These are phyloP conservation scores for Andricus quercusramuli DNA, from an alignment of 2,888 invertebrate species.

Conservation along the genomic window DNA sequence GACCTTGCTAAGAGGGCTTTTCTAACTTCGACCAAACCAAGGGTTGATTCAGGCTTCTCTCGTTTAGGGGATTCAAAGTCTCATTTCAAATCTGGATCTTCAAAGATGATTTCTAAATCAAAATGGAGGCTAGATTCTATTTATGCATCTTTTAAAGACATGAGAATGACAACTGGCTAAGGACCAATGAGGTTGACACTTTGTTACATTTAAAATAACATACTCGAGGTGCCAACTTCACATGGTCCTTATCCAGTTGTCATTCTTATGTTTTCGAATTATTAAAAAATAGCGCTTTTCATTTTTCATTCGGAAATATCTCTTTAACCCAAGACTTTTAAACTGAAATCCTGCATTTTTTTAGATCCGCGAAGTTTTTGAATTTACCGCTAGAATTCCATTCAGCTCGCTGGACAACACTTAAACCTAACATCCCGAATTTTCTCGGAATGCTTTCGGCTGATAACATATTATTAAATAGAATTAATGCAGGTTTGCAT, in stretches of 20 bases:
- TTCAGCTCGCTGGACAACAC: neutral
- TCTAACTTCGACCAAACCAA: conserved; percentile 21
- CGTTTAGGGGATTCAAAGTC: neutral
- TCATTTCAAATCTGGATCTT: neutral
- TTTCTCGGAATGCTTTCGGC: neutral
- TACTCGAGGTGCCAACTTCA: too few species aligned
- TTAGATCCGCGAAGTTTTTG: neutral
- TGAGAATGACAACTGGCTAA: too few species aligned
- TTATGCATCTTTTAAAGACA: too few species aligned
- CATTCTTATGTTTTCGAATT: too few species aligned
- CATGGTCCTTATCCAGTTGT: too few species aligned
- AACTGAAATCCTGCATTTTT: too few species aligned
- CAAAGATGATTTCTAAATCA: neutral
- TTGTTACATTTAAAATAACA: too few species aligned
- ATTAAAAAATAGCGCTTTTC: too few species aligned
- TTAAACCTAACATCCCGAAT: neutral
- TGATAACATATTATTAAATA: neutral
- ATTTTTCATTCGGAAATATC: too few species aligned
- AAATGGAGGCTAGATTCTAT: too few species aligned
- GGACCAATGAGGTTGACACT: too few species aligned
- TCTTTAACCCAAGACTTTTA: too few species aligned
- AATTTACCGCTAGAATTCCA: neutral
- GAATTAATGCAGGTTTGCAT: neutral
- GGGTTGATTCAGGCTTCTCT: neutral
- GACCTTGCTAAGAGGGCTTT: conserved; percentile 20